phyloP scores from a whole-genome alignment of 2,888 invertebrate genomes.

The Seira musarum region DNA sequence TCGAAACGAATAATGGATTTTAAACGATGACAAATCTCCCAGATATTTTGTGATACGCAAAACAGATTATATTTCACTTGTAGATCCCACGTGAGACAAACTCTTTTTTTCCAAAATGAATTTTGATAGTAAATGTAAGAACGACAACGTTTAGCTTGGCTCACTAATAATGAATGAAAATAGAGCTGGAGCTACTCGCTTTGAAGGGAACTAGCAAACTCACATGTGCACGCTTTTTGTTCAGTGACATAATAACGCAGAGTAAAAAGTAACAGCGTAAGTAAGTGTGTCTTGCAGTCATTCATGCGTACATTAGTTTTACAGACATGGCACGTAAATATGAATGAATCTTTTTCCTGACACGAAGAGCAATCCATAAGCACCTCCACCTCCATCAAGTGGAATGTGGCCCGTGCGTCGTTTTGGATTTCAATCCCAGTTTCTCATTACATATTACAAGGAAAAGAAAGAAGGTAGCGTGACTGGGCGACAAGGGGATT shows the following conservation, averaged over 20 bases:
- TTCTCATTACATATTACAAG: too few relatives aligned
- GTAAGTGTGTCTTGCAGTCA: neutral
- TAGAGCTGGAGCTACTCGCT: too few relatives aligned
- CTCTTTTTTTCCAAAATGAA: too few relatives aligned
- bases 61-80: slow-evolving; percentile 36
- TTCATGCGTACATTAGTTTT: slow-evolving; percentile 2
- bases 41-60: slow-evolving; percentile 6
- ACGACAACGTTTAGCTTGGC: too few relatives aligned
- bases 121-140: too few relatives aligned
- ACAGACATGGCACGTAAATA: neutral
- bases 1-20: too few relatives aligned
- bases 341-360: slow-evolving; percentile 32
- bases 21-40: slow-evolving; percentile 48
- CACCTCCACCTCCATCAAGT: neutral
- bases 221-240: too few relatives aligned
- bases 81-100: slow-evolving; percentile 20
- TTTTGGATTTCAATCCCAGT: slow-evolving; percentile 31
- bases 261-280: too few relatives aligned
- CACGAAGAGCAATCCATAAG: neutral
- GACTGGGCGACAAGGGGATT: slow-evolving; percentile 3
- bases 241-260: too few relatives aligned
- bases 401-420: slow-evolving; percentile 33
- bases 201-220: too few relatives aligned
- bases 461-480: too few relatives aligned
- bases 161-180: too few relatives aligned